Conservation (phyloP, 2,888 invertebrate species). For the Leptinotarsa rubiginosa region DNA sequence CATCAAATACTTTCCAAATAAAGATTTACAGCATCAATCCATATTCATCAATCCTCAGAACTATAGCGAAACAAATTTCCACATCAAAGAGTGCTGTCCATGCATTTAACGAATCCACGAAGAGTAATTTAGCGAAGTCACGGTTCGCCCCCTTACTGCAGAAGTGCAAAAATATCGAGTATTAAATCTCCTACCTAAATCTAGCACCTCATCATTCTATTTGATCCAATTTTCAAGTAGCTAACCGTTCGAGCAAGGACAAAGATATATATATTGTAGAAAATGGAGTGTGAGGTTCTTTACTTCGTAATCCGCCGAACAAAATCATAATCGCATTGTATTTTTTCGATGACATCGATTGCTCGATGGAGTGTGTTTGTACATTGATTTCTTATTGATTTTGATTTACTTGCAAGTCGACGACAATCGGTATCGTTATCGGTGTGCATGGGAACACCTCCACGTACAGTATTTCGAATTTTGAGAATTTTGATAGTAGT, state of each 20-base stretch:
- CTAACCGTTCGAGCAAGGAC: slow-evolving; percentile 40
- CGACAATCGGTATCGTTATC: slow-evolving; percentile 31
- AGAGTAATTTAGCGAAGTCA: neutral
- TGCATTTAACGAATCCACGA: neutral
- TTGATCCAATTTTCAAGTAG: slow-evolving; percentile 45
- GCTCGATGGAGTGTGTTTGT: slow-evolving; percentile 38
- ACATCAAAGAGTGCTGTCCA: neutral
- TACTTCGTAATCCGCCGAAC: slow-evolving; percentile 26
- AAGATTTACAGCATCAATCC: neutral
- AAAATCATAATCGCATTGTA: slow-evolving; percentile 33
- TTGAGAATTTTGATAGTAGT: slow-evolving; percentile 16
- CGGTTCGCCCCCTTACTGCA: neutral
- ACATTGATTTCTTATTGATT: slow-evolving; percentile 30
- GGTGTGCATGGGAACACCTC: slow-evolving; percentile 9
- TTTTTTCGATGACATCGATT: slow-evolving; percentile 38
- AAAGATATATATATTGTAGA: slow-evolving; percentile 42
- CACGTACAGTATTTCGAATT: slow-evolving; percentile 19
- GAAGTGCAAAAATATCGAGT: slow-evolving; percentile 4
- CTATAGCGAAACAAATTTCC: neutral
- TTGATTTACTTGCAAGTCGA: slow-evolving; percentile 26
- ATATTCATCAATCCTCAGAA: neutral
- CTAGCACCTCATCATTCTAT: slow-evolving; percentile 39
- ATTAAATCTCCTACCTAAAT: slow-evolving; percentile 26
- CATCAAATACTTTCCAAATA: neutral
- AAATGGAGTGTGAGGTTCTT: slow-evolving; percentile 42